Conservation (phyloP, 2,797 vertebrate species). For the Cheirogaleus major region DNA sequence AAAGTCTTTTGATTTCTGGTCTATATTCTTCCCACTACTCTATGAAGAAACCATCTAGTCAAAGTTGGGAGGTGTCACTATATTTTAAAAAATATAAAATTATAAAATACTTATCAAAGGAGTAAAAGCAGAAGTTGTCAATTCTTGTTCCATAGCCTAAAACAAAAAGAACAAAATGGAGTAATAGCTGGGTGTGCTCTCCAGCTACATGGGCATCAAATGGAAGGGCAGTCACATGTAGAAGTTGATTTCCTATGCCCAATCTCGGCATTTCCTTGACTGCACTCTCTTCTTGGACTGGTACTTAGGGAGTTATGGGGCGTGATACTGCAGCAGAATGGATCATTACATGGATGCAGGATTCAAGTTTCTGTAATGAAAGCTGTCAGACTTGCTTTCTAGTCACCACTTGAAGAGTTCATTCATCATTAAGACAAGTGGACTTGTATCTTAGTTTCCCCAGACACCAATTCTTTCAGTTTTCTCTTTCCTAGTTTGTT, state of each 20-base stretch:
- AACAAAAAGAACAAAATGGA: background rate
- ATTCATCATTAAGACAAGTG: background rate
- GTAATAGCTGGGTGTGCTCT: background rate
- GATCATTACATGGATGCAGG: background rate
- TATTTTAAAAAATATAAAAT: conserved; percentile 15
- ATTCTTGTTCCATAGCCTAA: background rate
- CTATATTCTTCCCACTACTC: background rate
- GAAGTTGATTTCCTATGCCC: background rate
- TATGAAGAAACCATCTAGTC: background rate
- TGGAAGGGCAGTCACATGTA: background rate
- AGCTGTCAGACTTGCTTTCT: background rate
- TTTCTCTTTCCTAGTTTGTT: background rate
- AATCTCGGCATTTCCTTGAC: background rate
- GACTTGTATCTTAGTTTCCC: background rate
- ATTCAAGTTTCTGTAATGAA: background rate
- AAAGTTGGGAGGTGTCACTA: background rate
- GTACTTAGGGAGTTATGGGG: background rate
- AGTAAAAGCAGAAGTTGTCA: background rate
- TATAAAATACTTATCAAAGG: background rate
- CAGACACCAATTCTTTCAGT: background rate
- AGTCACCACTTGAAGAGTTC: background rate
- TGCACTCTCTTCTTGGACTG: background rate
- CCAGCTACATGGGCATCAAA: background rate
- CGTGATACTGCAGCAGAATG: background rate
- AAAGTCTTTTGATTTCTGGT: background rate